These are phyloP conservation scores for Drosophila auraria DNA, from an alignment of 1,140 invertebrate species.

Conservation along the genomic window DNA sequence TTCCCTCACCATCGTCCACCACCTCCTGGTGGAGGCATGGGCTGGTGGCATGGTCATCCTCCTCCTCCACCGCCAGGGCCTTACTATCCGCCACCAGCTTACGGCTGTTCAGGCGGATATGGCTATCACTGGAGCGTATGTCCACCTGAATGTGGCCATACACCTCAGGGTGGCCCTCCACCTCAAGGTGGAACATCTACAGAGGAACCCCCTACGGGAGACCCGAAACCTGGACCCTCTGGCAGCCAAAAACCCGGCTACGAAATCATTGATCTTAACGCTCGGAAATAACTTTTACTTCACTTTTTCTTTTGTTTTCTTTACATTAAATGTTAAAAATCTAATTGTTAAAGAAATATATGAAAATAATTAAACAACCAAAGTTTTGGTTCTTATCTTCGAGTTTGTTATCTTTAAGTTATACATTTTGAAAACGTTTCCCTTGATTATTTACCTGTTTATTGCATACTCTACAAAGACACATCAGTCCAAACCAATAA, in stretches of 20 bases:
- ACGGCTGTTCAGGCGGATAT: not conserved
- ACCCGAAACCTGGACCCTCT: not conserved
- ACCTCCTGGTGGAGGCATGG: not conserved
- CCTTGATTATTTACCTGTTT: not conserved
- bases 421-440: not conserved
- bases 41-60: not conserved
- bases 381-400: not conserved
- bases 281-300: not conserved
- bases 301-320: not conserved
- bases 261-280: not conserved
- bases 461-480: not conserved
- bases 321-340: too few species aligned
- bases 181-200: conserved; percentile 1
- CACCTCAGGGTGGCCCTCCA: not conserved
- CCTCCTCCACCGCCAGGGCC: not conserved
- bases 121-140: conserved; percentile 4
- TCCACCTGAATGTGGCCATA: not conserved
- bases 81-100: not conserved
- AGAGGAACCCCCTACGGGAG: too few species aligned
- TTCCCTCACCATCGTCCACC: not conserved
- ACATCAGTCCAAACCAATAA: not conserved
- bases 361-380: not conserved
- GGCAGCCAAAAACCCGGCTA: not conserved
- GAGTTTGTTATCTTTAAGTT: not conserved
- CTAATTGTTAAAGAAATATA: too few species aligned